Evolutionary conservation across 2,888 invertebrate species (phyloP).

Genomic region (Thecocarcelia acutangulata): DNA sequence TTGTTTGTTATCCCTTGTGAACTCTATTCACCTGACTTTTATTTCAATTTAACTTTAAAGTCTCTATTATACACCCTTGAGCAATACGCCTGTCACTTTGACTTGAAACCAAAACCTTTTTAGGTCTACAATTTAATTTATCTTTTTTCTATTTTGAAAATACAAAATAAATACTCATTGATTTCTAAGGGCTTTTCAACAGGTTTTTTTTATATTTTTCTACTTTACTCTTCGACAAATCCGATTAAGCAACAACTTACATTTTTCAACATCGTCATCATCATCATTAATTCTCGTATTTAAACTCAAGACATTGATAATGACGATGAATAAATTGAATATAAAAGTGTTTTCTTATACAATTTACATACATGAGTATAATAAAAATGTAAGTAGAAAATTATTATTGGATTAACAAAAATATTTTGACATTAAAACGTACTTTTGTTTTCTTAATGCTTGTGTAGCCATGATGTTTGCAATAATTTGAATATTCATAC

Average conservation of each 20-base stretch:
- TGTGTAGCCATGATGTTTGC: constrained; percentile 21
- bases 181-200: constrained; percentile 48
- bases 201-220: background rate
- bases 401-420: constrained; percentile 64
- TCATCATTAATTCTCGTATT: constrained; percentile 14
- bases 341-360: background rate
- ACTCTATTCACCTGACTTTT: no score
- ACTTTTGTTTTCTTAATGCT: constrained; percentile 55
- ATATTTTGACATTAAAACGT: constrained; percentile 63
- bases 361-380: background rate
- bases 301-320: constrained; percentile 36
- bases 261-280: constrained; percentile 8
- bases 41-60: no score
- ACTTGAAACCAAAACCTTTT: background rate
- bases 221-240: constrained; percentile 38
- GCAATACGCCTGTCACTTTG: no score
- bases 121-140: background rate
- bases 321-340: constrained; percentile 19
- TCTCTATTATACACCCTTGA: no score
- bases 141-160: background rate
- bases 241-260: constrained; percentile 47
- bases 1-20: no score
- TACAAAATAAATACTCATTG: constrained; percentile 26
- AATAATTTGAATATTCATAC: constrained; percentile 48
- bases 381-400: constrained; percentile 57